Percentiles rank a stretch among this genome's conserved stretches.
phyloP scores from a whole-genome alignment of 1,140 invertebrate genomes.

The Drosophila leontia region DNA sequence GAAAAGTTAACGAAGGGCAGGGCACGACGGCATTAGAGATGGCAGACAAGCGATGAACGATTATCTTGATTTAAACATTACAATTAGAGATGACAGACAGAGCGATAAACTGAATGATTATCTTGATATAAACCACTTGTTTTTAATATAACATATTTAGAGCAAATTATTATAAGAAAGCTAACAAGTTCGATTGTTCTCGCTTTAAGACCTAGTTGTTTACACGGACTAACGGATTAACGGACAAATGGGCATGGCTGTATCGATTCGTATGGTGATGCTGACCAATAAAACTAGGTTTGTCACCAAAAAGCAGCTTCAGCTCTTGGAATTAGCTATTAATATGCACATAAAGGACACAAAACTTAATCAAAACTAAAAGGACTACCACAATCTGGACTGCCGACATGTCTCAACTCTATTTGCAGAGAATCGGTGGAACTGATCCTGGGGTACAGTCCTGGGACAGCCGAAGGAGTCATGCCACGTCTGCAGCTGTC shows the following conservation, averaged over 20 bases:
- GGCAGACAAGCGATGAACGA: slow-evolving; percentile 4
- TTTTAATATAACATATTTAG: background rate
- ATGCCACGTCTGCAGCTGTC: slow-evolving; percentile 20
- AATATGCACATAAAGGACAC: background rate
- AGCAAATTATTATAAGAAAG: background rate
- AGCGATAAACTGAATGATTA: background rate
- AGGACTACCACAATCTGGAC: background rate
- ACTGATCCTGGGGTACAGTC: background rate
- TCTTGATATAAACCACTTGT: background rate
- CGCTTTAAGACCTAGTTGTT: no score
- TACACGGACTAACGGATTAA: no score
- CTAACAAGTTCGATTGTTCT: no score
- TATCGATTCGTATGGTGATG: no score
- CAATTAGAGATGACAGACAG: background rate
- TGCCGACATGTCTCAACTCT: slow-evolving; percentile 16
- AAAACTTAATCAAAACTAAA: background rate
- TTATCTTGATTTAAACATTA: slow-evolving; percentile 1
- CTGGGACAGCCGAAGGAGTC: background rate
- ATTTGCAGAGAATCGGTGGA: background rate
- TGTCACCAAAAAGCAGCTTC: background rate
- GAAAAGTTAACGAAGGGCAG: slow-evolving; percentile 47
- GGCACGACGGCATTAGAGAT: slow-evolving; percentile 10
- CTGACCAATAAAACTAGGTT: no score
- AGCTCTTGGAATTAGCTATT: background rate
- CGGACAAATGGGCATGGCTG: no score